Conservation (phyloP, 2,113 vertebrate species). For the Coreoperca whiteheadi region DNA sequence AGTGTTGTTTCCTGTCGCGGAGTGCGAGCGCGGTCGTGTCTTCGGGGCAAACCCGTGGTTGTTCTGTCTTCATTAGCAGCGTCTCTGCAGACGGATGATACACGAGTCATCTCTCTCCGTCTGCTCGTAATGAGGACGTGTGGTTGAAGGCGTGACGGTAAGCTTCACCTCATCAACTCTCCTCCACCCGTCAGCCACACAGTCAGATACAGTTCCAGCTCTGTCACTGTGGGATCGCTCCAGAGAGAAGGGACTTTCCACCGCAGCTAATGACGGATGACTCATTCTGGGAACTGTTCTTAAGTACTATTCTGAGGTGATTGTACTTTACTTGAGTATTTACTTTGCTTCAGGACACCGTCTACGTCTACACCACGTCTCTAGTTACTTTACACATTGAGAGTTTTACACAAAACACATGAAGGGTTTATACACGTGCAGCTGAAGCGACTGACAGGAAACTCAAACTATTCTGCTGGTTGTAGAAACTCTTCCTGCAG, state of each 20-base stretch:
- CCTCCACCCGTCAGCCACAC: neutral
- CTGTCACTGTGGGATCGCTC: slow-evolving; percentile 5
- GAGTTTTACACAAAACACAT: no score
- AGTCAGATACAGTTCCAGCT: neutral
- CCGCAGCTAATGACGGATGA: neutral
- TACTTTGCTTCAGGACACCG: neutral
- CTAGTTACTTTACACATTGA: no score
- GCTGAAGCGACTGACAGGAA: no score
- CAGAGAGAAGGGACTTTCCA: slow-evolving; percentile 3
- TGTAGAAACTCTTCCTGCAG: no score
- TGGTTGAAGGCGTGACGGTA: neutral
- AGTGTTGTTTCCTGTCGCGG: no score
- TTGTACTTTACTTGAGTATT: neutral
- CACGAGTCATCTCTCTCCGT: neutral
- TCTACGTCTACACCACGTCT: no score
- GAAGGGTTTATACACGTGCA: no score
- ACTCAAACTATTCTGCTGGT: no score
- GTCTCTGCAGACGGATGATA: no score
- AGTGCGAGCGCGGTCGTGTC: neutral
- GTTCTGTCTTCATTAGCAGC: no score
- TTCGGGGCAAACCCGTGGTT: neutral
- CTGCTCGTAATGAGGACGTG: slow-evolving; percentile 11
- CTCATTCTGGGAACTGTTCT: neutral
- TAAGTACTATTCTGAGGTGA: neutral
- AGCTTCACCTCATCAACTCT: neutral